Evolutionary conservation across 2,113 vertebrate genomes (phyloP), one percentile per base, ranked within the genome.

Genomic region (Arothron firmamentum): DNA sequence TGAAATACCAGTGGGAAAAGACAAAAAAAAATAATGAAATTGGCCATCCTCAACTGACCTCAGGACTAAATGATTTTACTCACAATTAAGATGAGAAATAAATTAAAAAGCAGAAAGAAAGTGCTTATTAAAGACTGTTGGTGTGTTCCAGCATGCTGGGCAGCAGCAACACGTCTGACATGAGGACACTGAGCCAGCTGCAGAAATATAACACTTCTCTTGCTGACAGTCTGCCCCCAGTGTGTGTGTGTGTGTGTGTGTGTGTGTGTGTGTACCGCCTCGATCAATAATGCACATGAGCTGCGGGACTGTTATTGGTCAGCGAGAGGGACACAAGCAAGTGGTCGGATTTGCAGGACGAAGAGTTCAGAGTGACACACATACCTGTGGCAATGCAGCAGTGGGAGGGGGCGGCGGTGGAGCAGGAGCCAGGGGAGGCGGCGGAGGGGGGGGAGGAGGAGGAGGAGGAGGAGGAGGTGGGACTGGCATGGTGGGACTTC

Each of bases 271-370:
- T 52, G 50, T 43, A 47, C 12, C 51, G 64, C 45, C 68, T 74
- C 41, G 51, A 84, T 90, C 45, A 88, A 90, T 90, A 87, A 88
- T 90, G 72, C 69, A 90, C 63, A 80, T 62, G 59, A 56, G 70
- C 59, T 58, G 34, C 77, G 81, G 80, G 81, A 72, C 72, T 68
- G 42, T 60, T 52, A 71, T 62, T 52, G 63, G 46, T 54, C 61
- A 75, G 17, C 49, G 47, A 49, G 25, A 28, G 25, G 21, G 0
- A 49, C 41, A 43, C 14, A 43, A n/a, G 25, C 25, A 16, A 74
- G 18, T 15, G 53, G 65, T 74, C 60, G 48, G 64, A 67, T 21
- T 64, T 67, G 56, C 56, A 51, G 31, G 54, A 78, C 49, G 68
- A 51, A 57, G 43, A 51, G 23, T 38, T 11, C 34, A 19, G 10